A percentile compares a stretch with the other conserved stretches of the same genome.
phyloP scores from a whole-genome alignment of 2,113 vertebrate genomes.

The Festucalex cinctus region DNA sequence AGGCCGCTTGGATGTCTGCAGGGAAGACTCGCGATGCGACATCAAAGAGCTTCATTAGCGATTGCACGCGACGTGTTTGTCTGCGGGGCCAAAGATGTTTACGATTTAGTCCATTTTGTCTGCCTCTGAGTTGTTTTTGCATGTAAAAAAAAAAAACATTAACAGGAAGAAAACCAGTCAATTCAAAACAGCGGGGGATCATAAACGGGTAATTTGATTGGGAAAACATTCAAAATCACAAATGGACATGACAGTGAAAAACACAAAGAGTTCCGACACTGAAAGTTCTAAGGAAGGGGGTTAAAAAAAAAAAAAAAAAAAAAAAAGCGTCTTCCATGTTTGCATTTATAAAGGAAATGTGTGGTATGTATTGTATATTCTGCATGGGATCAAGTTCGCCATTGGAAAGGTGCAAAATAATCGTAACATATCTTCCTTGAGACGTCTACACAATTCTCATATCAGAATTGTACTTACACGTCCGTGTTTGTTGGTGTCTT shows the following conservation, averaged over 20 bases:
- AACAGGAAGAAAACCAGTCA: not conserved
- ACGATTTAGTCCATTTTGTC: conserved; percentile 4
- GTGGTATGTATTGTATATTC: not conserved
- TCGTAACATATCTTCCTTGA: not conserved
- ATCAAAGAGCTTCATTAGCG: conserved; percentile 60
- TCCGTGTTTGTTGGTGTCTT: too few relatives aligned
- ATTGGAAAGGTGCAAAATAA: not conserved
- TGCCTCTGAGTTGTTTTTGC: not conserved
- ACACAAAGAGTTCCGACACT: too few relatives aligned
- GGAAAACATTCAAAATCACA: not conserved
- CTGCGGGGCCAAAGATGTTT: conserved; percentile 59
- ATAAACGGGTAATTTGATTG: not conserved
- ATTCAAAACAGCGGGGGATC: not conserved
- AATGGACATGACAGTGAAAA: not conserved
- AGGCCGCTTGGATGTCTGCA: conserved; percentile 50
- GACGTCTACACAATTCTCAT: too few relatives aligned
- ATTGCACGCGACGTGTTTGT: conserved; percentile 34
- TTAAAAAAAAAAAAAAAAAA: too few relatives aligned
- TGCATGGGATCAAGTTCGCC: not conserved
- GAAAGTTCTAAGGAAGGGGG: too few relatives aligned
- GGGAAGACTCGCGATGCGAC: conserved; percentile 50
- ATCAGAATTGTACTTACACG: too few relatives aligned
- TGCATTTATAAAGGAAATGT: not conserved
- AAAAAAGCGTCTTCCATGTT: not conserved
- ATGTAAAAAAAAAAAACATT: not conserved